Percentiles rank a stretch among this genome's conserved stretches.
phyloP scores from a whole-genome alignment of 2,888 invertebrate species.

The Diarsia dahlii region DNA sequence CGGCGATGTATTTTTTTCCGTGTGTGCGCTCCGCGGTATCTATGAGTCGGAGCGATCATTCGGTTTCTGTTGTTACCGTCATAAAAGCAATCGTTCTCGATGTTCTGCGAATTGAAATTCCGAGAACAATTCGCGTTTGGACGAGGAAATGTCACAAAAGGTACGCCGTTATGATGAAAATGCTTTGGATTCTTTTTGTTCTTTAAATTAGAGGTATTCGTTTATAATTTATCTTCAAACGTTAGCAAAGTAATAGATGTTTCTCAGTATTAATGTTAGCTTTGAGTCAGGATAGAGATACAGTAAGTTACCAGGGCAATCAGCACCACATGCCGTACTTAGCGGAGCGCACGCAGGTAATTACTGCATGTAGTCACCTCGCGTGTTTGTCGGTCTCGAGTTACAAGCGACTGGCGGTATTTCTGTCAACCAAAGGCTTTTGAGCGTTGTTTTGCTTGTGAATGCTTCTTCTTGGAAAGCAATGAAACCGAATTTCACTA shows the following conservation, averaged over 20 bases:
- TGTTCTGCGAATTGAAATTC: conserved; percentile 61
- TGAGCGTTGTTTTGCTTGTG: background rate
- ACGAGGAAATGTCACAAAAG: conserved; percentile 50
- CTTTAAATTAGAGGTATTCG: conserved; percentile 33
- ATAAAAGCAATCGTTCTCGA: conserved; percentile 61
- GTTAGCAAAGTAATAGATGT: background rate
- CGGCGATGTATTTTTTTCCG: conserved; percentile 65
- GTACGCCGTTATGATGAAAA: conserved; percentile 35
- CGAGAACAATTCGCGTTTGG: conserved; percentile 40
- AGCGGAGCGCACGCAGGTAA: conserved; percentile 15
- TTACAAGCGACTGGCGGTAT: background rate
- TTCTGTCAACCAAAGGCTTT: background rate
- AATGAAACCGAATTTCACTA: background rate
- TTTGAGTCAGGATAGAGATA: background rate
- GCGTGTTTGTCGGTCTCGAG: background rate
- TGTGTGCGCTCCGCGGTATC: conserved; percentile 55
- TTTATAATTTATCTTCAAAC: conserved; percentile 18
- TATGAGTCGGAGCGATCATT: conserved; percentile 67
- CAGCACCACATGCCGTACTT: conserved; percentile 7
- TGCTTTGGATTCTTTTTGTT: conserved; percentile 36
- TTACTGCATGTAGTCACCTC: conserved; percentile 14
- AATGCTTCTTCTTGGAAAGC: background rate
- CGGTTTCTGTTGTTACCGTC: conserved; percentile 61
- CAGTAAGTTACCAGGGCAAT: background rate
- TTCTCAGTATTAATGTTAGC: background rate